phyloP scores from a whole-genome alignment of 2,113 vertebrate species.

The Pseudopipra pipra region DNA sequence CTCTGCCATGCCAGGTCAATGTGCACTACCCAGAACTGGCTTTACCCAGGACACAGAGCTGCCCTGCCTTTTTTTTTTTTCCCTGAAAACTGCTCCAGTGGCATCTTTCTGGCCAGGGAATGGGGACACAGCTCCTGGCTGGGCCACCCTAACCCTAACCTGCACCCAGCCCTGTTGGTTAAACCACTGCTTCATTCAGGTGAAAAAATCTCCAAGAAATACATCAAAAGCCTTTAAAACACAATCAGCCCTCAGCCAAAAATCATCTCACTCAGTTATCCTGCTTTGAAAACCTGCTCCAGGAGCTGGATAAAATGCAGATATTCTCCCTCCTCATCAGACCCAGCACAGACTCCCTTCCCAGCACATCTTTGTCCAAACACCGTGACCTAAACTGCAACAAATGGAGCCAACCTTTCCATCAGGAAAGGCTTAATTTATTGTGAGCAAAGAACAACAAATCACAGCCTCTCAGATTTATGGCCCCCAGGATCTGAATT shows the following conservation, averaged over 20 bases:
- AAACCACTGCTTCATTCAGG: neutral
- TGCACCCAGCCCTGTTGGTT: neutral
- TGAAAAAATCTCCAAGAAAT: neutral
- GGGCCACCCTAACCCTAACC: neutral
- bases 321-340: neutral
- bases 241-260: neutral
- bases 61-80: neutral
- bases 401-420: constrained; percentile 51
- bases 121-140: neutral
- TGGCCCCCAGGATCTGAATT: constrained; percentile 73
- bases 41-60: neutral
- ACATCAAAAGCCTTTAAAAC: neutral
- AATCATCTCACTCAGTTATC: neutral
- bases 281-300: neutral
- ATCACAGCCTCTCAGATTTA: constrained; percentile 81
- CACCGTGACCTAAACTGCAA: constrained; percentile 53
- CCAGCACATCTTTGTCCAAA: constrained; percentile 5
- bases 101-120: neutral
- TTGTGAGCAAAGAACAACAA: constrained; percentile 65
- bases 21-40: neutral
- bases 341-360: neutral
- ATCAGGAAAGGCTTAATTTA: constrained; percentile 76
- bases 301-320: neutral
- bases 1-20: neutral
- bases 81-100: neutral